Base-by-base conservation (phyloP, 2,113 vertebrate genomes). In the Corvus cornix region DNA sequence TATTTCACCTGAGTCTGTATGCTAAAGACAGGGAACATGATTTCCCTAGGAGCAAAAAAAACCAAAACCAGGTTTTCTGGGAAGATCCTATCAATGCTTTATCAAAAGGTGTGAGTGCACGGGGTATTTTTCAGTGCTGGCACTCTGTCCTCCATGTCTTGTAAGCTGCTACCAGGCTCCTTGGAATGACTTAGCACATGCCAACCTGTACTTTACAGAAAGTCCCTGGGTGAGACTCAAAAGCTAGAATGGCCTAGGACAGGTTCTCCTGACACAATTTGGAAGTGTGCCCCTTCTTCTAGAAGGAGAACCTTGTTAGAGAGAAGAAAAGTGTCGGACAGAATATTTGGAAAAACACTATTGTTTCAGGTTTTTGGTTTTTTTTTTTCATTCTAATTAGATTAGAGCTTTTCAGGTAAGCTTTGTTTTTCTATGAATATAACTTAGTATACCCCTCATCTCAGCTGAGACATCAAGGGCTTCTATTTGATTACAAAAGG, bases 61-160 rank as follows among this genome's bases (percentile, higher is more conserved):
- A 9, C 1, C 2, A 76, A 63, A 93, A 83, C 6, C 0, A 1
- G 8, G 0, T 62, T 85, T 62, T 5, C 41, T 2, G 3, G n/a
- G 12, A 80, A 53, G 26, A 21, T 35, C 55, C 20, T 87, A 7
- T 37, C 20, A 56, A 12, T 48, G 21, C 16, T 88, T 80, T 88
- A 27, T 62, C 21, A 24, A 26, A 53, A 85, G 12, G 1, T 62
- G 8, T 26, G 18, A 23, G 9, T 46, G 8, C 3, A 3, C 7
- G 49, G 24, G 23, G 3, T 33, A 20, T 80, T 80, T 92, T 59
- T 69, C 63, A 39, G 28, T 53, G n/a, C n/a, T 46, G 21, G 16
- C 46, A 43, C n/a, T 51, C 18, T 58, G 19, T 41, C 26, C 23
- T 91, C 56, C 11, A 15, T 24, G 11, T 46, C 55, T 55, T 68